Percentiles rank a stretch among this genome's conserved stretches.
Evolutionary conservation across 2,113 vertebrate species (phyloP).

Genomic region (Prionailurus bengalensis): DNA sequence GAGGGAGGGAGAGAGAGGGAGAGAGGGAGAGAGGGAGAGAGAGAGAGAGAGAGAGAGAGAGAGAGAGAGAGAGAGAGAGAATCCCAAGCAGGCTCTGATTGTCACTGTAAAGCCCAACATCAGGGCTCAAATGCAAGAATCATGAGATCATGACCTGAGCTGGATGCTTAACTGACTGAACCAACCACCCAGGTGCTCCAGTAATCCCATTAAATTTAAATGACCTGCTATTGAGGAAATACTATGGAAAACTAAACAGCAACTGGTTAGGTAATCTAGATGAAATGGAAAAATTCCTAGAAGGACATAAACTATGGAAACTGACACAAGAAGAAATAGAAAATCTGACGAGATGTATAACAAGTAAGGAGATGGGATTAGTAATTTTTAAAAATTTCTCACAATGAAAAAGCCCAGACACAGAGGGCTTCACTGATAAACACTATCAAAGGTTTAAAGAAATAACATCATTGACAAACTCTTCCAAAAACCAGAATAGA

Average conservation of each 20-base stretch:
- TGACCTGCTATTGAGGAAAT: not conserved
- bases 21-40: accelerated
- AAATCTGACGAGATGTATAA: not conserved
- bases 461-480: not conserved
- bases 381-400: not conserved
- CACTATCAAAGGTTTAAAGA: not conserved
- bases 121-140: no score
- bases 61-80: no score
- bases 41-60: no score
- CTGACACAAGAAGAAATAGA: not conserved
- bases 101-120: no score
- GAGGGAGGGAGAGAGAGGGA: no score
- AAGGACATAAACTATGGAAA: slow-evolving; percentile 3
- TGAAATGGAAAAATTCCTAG: not conserved
- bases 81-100: no score
- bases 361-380: not conserved
- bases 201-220: not conserved
- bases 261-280: not conserved
- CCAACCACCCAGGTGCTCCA: not conserved
- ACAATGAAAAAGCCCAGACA: not conserved
- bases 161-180: no score
- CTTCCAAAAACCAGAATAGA: not conserved
- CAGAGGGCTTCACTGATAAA: not conserved
- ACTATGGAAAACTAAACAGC: not conserved
- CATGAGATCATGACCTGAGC: no score